Conservation (phyloP, 2,797 vertebrate genomes). For the Microchirus variegatus region DNA sequence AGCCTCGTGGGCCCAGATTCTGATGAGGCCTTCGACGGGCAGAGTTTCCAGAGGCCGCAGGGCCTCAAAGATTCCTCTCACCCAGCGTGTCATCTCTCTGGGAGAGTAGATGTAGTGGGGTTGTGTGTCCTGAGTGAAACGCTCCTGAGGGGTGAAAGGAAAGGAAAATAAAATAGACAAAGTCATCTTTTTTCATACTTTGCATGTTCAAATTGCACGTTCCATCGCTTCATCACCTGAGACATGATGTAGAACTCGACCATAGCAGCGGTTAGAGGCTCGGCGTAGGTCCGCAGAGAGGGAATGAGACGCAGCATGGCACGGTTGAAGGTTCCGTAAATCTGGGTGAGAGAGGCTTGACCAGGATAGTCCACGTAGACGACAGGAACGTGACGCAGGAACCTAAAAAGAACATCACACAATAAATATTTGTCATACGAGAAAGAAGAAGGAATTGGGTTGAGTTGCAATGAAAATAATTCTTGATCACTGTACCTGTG, state of each 20-base stretch:
- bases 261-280: conserved; percentile 98
- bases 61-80: conserved; percentile 96
- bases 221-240: conserved; percentile 89
- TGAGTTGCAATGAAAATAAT: too few species aligned
- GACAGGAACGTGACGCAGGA: conserved; percentile 97
- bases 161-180: too few species aligned
- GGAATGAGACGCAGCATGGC: conserved; percentile 98
- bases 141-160: conserved; percentile 84
- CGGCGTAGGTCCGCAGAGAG: conserved; percentile 92
- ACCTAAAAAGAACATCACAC: conserved; percentile 75
- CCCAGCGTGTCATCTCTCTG: conserved; percentile 99
- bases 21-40: conserved; percentile 96
- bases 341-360: conserved; percentile 98
- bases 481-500: conserved; percentile 83
- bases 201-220: too few species aligned
- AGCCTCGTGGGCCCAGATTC: conserved; percentile 98
- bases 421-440: too few species aligned
- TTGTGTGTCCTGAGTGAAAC: conserved; percentile 98
- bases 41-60: conserved; percentile 94
- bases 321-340: conserved; percentile 98
- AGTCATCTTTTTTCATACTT: too few species aligned
- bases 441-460: too few species aligned
- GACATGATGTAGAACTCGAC: conserved; percentile 99
- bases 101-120: conserved; percentile 99
- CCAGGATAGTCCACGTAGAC: conserved; percentile 99